Conservation (phyloP, 1,140 invertebrate species). For the Drosophila erecta region DNA sequence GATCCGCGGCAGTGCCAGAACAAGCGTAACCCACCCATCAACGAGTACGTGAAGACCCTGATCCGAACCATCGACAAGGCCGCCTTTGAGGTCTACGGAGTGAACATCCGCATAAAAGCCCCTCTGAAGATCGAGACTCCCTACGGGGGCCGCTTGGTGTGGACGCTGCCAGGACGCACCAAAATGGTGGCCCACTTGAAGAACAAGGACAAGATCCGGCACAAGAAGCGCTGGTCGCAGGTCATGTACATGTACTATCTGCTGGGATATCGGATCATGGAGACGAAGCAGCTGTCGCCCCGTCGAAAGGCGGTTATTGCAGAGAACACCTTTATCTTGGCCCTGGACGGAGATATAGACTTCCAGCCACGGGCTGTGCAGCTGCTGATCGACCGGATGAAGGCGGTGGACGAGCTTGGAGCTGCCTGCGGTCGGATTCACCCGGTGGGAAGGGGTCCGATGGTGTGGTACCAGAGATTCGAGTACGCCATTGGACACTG, state of each 20-base stretch:
- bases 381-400: slow-evolving; percentile 95
- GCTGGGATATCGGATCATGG: slow-evolving; percentile 92
- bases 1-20: slow-evolving; percentile 86
- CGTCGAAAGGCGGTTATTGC: slow-evolving; percentile 90
- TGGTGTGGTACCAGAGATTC: slow-evolving; percentile 97
- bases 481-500: slow-evolving; percentile 97
- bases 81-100: slow-evolving; percentile 90
- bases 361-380: slow-evolving; percentile 95
- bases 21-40: slow-evolving; percentile 90
- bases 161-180: slow-evolving; percentile 94
- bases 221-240: slow-evolving; percentile 93
- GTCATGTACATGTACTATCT: slow-evolving; percentile 98
- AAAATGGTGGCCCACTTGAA: slow-evolving; percentile 95
- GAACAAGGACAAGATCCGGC: slow-evolving; percentile 94
- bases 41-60: slow-evolving; percentile 92
- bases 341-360: slow-evolving; percentile 97
- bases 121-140: slow-evolving; percentile 92
- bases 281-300: slow-evolving; percentile 87
- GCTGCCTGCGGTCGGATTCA: slow-evolving; percentile 97
- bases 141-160: slow-evolving; percentile 94
- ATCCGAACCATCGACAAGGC: slow-evolving; percentile 91
- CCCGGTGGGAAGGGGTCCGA: slow-evolving; percentile 93
- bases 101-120: slow-evolving; percentile 88
- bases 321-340: slow-evolving; percentile 95
- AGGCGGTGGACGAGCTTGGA: slow-evolving; percentile 94